These are phyloP conservation scores for Stenodera caucasica DNA, from an alignment of 2,888 invertebrate genomes.

Conservation along the genomic window DNA sequence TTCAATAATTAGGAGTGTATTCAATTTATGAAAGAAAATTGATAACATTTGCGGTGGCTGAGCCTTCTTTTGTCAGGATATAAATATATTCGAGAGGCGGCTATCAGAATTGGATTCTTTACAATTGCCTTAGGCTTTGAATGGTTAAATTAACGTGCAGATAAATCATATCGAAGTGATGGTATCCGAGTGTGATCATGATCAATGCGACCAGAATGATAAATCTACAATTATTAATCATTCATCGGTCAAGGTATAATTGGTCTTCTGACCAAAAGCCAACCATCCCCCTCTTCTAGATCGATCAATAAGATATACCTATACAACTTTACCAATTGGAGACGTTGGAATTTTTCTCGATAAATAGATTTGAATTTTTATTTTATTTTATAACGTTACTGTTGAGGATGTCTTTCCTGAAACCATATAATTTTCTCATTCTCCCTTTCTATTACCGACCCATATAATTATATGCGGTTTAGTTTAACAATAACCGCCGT, in stretches of 20 bases:
- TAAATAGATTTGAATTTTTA: background rate
- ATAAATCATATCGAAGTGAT: constrained; percentile 48
- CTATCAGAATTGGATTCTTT: constrained; percentile 1
- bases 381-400: background rate
- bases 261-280: constrained; percentile 18
- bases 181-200: constrained; percentile 49
- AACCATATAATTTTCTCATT: constrained; percentile 26
- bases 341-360: background rate
- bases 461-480: constrained; percentile 43
- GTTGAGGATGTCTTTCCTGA: constrained; percentile 19
- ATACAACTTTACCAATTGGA: background rate
- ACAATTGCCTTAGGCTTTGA: constrained; percentile 42
- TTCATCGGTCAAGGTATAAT: constrained; percentile 53
- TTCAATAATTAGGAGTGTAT: constrained; percentile 21
- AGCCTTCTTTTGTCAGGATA: background rate
- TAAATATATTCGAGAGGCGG: background rate
- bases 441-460: constrained; percentile 30
- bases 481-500: constrained; percentile 32
- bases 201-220: constrained; percentile 51
- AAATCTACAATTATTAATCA: constrained; percentile 54
- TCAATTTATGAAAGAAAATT: constrained; percentile 18
- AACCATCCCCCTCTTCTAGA: background rate
- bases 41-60: background rate
- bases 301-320: background rate
- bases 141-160: constrained; percentile 49